phyloP scores from a whole-genome alignment of 1,140 invertebrate species.

The Parasteatoda tepidariorum region DNA sequence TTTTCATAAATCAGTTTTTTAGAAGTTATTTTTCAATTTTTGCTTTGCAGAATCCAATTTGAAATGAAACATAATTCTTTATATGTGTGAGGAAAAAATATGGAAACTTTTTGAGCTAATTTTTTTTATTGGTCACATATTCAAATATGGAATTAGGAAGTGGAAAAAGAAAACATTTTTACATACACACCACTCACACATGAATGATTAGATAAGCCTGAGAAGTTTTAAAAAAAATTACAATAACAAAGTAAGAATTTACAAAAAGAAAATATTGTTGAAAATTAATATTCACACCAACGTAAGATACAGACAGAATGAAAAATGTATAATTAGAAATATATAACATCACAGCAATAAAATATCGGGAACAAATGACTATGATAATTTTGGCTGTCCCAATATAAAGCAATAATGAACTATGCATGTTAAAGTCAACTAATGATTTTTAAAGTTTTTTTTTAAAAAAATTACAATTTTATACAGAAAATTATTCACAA shows the following conservation, averaged over 20 bases:
- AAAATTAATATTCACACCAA: slow-evolving; percentile 60
- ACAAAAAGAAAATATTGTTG: neutral
- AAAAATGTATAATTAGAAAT: slow-evolving; percentile 23
- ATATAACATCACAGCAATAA: slow-evolving; percentile 52
- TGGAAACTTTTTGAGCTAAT: slow-evolving; percentile 58
- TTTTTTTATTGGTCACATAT: slow-evolving; percentile 59
- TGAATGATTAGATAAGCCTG: slow-evolving; percentile 54
- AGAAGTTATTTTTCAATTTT: too few relatives aligned
- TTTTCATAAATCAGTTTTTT: too few relatives aligned
- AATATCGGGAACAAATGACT: slow-evolving; percentile 60
- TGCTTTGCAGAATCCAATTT: too few relatives aligned
- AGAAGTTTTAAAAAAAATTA: slow-evolving; percentile 43
- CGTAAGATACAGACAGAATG: slow-evolving; percentile 42
- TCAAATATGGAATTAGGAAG: slow-evolving; percentile 56
- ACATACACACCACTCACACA: slow-evolving; percentile 61
- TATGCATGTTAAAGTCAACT: slow-evolving; percentile 42
- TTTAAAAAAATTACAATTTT: slow-evolving; percentile 56
- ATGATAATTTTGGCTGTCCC: slow-evolving; percentile 59
- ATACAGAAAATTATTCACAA: slow-evolving; percentile 56
- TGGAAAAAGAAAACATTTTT: slow-evolving; percentile 42
- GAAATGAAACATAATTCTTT: too few relatives aligned
- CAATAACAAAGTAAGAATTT: slow-evolving; percentile 21
- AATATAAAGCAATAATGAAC: slow-evolving; percentile 26
- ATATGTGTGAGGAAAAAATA: too few relatives aligned
- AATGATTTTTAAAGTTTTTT: slow-evolving; percentile 41